A percentile compares a stretch with the other conserved stretches of the same genome.
Evolutionary conservation across 2,797 vertebrate species (phyloP).

Genomic region (Limosa lapponica): DNA sequence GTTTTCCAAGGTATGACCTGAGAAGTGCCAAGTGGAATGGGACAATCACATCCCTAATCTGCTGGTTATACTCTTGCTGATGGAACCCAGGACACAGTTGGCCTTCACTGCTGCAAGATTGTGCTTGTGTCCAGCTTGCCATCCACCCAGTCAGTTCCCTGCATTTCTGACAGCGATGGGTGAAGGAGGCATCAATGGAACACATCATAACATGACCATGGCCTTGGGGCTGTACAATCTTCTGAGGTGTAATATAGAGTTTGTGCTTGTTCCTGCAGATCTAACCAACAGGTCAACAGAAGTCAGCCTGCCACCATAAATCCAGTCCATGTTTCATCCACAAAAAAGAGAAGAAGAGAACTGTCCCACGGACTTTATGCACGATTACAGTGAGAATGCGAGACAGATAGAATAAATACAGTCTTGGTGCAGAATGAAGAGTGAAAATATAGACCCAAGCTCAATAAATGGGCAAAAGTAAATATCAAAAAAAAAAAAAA

Average conservation of each 20-base stretch:
- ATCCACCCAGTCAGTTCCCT: background rate
- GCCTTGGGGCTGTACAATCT: background rate
- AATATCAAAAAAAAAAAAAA: background rate
- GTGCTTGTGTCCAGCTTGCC: background rate
- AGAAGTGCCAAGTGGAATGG: background rate
- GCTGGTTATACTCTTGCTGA: background rate
- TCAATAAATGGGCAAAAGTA: background rate
- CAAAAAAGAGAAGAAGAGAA: background rate
- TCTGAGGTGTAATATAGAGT: accelerated
- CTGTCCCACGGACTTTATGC: background rate
- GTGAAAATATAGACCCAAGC: background rate
- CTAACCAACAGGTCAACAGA: background rate
- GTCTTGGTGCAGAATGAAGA: background rate
- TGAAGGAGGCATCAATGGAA: background rate
- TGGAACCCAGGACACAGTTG: background rate
- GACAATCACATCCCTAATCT: background rate
- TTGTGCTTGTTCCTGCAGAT: background rate
- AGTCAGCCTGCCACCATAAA: background rate
- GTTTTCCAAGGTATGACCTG: background rate
- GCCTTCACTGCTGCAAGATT: background rate
- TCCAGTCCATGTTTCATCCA: background rate
- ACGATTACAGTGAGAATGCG: background rate
- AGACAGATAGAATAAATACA: background rate
- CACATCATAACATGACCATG: accelerated
- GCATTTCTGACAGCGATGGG: background rate